Conservation (phyloP, 2,797 vertebrate genomes). For the Liasis olivaceus region DNA sequence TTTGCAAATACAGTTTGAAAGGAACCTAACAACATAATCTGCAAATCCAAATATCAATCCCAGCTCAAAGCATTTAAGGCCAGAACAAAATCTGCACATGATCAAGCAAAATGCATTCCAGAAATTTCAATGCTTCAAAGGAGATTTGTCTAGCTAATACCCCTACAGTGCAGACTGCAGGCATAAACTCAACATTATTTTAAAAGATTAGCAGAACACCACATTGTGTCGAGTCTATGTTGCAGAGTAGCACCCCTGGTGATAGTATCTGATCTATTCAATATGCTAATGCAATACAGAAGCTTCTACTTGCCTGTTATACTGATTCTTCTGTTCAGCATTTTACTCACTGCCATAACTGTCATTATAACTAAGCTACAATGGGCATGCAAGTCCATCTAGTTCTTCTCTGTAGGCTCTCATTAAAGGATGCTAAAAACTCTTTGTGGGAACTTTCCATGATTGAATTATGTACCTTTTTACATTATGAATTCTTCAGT, state of each 20-base stretch:
- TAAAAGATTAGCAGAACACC: constrained; percentile 40
- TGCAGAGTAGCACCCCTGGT: neutral
- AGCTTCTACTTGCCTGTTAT: neutral
- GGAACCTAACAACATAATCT: constrained; percentile 16
- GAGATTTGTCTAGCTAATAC: constrained; percentile 25
- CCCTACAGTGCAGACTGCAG: constrained; percentile 31
- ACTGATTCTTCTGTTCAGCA: fast-evolving
- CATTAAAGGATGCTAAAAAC: constrained; percentile 36
- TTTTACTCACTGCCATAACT: neutral
- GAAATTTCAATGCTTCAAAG: constrained; percentile 34
- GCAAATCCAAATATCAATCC: constrained; percentile 32
- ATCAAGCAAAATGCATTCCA: neutral
- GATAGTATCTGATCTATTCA: constrained; percentile 26
- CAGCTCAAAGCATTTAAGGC: neutral
- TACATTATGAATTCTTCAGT: constrained; percentile 48
- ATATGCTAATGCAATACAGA: neutral
- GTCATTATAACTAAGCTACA: constrained; percentile 10
- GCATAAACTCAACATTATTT: constrained; percentile 33
- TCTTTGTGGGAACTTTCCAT: constrained; percentile 56
- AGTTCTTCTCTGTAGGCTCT: constrained; percentile 46
- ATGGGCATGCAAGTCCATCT: constrained; percentile 14
- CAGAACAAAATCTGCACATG: neutral
- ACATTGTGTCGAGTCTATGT: neutral
- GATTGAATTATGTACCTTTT: constrained; percentile 68
- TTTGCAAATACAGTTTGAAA: constrained; percentile 31